phyloP scores from a whole-genome alignment of 2,888 invertebrate genomes.

The Drepanosiphum platanoidis region DNA sequence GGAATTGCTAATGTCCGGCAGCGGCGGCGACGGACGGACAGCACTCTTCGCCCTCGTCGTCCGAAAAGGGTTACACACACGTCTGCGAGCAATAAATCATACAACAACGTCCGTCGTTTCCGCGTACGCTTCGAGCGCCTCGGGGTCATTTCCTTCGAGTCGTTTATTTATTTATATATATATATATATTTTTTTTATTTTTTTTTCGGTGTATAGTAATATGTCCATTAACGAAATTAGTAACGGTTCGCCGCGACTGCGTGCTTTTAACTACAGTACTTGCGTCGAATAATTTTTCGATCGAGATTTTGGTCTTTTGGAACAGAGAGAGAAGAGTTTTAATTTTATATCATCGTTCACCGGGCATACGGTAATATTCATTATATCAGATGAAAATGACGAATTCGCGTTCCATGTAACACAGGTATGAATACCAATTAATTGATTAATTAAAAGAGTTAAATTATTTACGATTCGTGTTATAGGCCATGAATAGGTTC shows the following conservation, averaged over 20 bases:
- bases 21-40: not conserved
- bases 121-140: not conserved
- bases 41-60: constrained; percentile 21
- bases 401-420: too few species aligned
- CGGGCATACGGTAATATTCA: too few species aligned
- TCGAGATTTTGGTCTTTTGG: too few species aligned
- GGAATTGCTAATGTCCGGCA: constrained; percentile 54
- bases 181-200: not conserved
- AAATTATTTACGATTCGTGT: too few species aligned
- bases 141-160: not conserved
- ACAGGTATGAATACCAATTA: too few species aligned
- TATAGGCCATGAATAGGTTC: too few species aligned
- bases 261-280: not conserved
- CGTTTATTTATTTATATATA: too few species aligned
- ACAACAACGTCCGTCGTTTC: constrained; percentile 4
- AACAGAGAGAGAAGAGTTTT: too few species aligned
- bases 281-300: too few species aligned
- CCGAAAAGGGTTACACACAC: constrained; percentile 38
- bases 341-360: too few species aligned
- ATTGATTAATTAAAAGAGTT: too few species aligned
- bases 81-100: constrained; percentile 33
- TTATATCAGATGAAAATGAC: too few species aligned
- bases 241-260: not conserved
- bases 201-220: not conserved
- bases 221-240: constrained; percentile 25